phyloP scores from a whole-genome alignment of 2,797 vertebrate genomes.

The Ciconia nigra region DNA sequence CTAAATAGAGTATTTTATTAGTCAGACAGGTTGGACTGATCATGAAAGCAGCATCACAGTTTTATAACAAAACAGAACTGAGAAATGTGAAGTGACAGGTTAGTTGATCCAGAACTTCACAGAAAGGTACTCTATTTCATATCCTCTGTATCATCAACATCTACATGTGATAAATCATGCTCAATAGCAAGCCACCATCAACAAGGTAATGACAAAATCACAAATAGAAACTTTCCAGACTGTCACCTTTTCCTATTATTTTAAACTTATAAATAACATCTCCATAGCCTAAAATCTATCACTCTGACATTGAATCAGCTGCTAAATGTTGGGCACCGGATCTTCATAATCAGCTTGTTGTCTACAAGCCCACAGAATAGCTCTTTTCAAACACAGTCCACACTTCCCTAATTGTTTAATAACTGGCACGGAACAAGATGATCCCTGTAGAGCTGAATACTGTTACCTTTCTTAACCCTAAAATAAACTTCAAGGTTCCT shows the following conservation, averaged over 20 bases:
- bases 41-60: rapidly evolving
- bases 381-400: background rate
- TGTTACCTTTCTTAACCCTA: background rate
- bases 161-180: background rate
- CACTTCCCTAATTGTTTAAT: background rate
- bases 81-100: background rate
- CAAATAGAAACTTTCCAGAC: background rate
- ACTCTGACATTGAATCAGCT: background rate
- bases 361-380: background rate
- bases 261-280: background rate
- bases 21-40: background rate
- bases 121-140: background rate
- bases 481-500: background rate
- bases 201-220: background rate
- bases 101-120: background rate
- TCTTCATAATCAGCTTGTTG: background rate
- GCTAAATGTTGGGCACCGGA: background rate
- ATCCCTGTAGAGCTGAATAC: background rate
- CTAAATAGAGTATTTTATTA: background rate
- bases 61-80: background rate
- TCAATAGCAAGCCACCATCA: background rate
- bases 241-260: background rate
- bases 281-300: background rate
- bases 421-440: background rate
- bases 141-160: background rate